Percentiles rank a stretch among this genome's conserved stretches.
These are phyloP conservation scores for Ptyas mucosa DNA, from an alignment of 2,113 vertebrate species.

Conservation along the genomic window DNA sequence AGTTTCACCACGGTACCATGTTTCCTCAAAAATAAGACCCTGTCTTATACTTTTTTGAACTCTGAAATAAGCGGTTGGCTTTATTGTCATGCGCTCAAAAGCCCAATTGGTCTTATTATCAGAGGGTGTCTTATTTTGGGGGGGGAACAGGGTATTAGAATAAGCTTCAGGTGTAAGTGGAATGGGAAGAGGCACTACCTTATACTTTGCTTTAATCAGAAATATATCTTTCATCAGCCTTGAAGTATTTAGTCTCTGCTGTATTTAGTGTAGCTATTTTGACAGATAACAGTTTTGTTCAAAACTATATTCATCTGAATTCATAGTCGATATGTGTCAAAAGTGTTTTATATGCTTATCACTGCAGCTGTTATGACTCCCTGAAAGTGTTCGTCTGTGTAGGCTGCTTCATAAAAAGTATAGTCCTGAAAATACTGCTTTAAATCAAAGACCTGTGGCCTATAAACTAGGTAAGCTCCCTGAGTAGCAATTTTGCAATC, in stretches of 20 bases:
- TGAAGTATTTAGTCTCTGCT: neutral
- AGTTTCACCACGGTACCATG: neutral
- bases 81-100: no score
- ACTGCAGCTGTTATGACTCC: neutral
- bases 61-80: no score
- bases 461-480: neutral
- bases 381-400: neutral
- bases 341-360: neutral
- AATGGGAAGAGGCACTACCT: neutral
- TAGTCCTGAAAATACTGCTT: neutral
- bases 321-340: neutral
- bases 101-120: no score
- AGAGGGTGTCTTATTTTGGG: no score
- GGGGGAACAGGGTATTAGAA: no score
- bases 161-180: neutral
- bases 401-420: neutral
- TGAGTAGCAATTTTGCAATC: neutral
- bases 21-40: no score
- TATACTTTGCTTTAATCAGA: neutral
- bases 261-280: neutral
- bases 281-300: neutral
- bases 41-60: no score
- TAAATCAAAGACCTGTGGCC: neutral
- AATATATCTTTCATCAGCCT: neutral
- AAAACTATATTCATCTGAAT: neutral